Evolutionary conservation across 2,888 invertebrate genomes (phyloP), one percentile per base, ranked within the genome.

Genomic region (Scrobipalpa costella): DNA sequence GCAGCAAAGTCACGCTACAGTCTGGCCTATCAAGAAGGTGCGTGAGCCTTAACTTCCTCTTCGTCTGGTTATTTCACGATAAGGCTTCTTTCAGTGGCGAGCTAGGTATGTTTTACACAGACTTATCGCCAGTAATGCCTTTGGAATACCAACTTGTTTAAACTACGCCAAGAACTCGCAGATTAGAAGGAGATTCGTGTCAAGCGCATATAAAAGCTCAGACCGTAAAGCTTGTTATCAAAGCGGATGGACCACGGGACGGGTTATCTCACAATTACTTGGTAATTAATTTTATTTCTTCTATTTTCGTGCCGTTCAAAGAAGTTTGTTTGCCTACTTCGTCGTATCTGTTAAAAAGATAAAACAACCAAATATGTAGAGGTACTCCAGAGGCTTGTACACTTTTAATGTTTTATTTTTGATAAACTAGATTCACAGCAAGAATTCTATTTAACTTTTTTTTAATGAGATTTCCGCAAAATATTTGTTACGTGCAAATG

Each of bases 201-300:
- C 86, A 83, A 80, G 79, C 74, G 69, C 79, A 83, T 87, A 89
- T 88, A 88, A 88, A 88, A 82, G 76, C 76, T 70, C 68, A 66
- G 73, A 77, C 79, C 68, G 79, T 87, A 84, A 86, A 88, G 79
- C 76, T 72, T 71, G 75, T 87, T 88, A 88, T 90, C 87, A 77
- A 71, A 69, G 66, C 74, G 77, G 76, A 81, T 77, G 78, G 79
- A 72, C 76, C 76, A 74, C 78, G 73, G 69, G 78, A 76, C 73
- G 74, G 75, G 73, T 81, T 87, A 85, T 86, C 85, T 82, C 69
- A 67, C 17, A 7, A 36, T n/a, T 27, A 38, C 13, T 11, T 7
- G 27, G 19, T 27, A 55, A 8, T 7, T 57, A 36, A 17, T 7
- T 11, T 34, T 61, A 13, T 34, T 33, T 15, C 27, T 59, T 59